phyloP scores from a whole-genome alignment of 1,140 invertebrate genomes.

The Leptopilina clavipes region DNA sequence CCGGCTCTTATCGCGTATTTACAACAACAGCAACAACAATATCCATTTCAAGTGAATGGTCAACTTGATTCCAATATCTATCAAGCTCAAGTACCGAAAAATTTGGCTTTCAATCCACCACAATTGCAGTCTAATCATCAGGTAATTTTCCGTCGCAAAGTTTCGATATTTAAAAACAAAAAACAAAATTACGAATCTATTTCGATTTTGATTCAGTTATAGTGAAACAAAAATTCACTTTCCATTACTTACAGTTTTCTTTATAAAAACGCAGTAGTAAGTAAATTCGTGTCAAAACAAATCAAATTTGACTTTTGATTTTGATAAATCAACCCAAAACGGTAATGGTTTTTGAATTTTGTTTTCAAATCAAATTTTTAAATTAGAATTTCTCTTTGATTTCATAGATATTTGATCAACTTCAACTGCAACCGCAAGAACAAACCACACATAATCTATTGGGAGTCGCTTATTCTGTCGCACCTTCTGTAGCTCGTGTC shows the following conservation, averaged over 20 bases:
- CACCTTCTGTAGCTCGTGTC: constrained; percentile 63
- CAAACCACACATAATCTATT: constrained; percentile 58
- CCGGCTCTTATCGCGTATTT: constrained; percentile 52
- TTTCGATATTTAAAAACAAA: too few species aligned
- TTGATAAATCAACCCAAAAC: too few species aligned
- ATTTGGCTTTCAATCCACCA: constrained; percentile 53
- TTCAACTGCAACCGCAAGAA: constrained; percentile 49
- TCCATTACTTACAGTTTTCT: too few species aligned
- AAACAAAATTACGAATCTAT: too few species aligned
- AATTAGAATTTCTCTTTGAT: background rate
- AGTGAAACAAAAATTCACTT: too few species aligned
- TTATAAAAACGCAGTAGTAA: too few species aligned
- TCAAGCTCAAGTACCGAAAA: constrained; percentile 56
- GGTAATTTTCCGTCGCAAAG: too few species aligned
- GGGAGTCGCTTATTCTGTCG: constrained; percentile 64
- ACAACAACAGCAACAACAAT: constrained; percentile 58
- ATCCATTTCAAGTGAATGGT: constrained; percentile 39
- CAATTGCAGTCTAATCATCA: constrained; percentile 44
- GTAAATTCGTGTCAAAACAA: too few species aligned
- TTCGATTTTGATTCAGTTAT: too few species aligned
- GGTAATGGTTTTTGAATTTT: background rate
- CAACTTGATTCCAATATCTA: constrained; percentile 45
- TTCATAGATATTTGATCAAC: constrained; percentile 50
- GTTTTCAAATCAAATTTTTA: background rate
- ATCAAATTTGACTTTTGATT: too few species aligned